These are phyloP conservation scores for Cerastis rubricosa DNA, from an alignment of 2,888 invertebrate genomes.

Conservation along the genomic window DNA sequence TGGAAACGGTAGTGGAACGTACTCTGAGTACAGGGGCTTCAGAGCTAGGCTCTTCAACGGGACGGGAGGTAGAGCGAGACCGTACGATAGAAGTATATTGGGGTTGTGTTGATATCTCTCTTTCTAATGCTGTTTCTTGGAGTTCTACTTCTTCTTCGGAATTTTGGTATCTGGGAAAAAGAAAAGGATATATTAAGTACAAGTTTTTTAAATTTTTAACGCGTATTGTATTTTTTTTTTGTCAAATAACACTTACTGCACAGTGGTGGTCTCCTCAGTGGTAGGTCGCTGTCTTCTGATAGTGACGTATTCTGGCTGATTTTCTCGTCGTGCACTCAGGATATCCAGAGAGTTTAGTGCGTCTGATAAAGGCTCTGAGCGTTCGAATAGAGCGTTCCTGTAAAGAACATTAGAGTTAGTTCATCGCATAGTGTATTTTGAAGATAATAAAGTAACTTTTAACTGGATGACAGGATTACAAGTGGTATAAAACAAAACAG, in stretches of 20 bases:
- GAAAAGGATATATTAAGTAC: neutral
- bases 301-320: slow-evolving; percentile 92
- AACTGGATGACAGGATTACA: no score
- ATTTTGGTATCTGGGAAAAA: slow-evolving; percentile 78
- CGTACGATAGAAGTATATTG: slow-evolving; percentile 85
- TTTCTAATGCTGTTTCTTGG: slow-evolving; percentile 83
- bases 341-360: slow-evolving; percentile 77
- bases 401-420: slow-evolving; percentile 36
- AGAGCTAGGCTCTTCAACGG: slow-evolving; percentile 71
- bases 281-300: slow-evolving; percentile 91
- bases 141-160: slow-evolving; percentile 79
- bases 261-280: slow-evolving; percentile 86
- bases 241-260: slow-evolving; percentile 80
- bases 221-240: neutral
- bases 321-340: slow-evolving; percentile 79
- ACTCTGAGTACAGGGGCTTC: slow-evolving; percentile 79
- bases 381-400: slow-evolving; percentile 87
- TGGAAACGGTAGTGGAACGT: slow-evolving; percentile 75
- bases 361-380: slow-evolving; percentile 80
- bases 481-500: no score
- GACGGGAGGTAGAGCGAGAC: slow-evolving; percentile 80
- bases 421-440: neutral
- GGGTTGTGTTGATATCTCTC: slow-evolving; percentile 85
- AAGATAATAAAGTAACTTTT: no score
- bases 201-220: no score